phyloP scores from a whole-genome alignment of 2,797 vertebrate genomes.

The Simalia tracyae region DNA sequence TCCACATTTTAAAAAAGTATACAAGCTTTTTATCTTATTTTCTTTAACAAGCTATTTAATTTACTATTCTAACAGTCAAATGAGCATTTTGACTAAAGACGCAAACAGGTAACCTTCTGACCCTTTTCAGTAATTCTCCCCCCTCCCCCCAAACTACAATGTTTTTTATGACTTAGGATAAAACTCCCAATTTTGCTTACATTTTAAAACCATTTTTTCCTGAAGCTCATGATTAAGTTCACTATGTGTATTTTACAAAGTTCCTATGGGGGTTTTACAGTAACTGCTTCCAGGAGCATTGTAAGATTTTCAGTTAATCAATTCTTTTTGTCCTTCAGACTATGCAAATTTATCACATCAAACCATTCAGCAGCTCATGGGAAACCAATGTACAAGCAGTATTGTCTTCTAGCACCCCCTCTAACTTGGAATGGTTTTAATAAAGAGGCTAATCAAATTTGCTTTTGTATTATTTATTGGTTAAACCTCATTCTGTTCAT shows the following conservation, averaged over 20 bases:
- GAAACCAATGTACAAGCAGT: slow-evolving; percentile 90
- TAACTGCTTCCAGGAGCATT: slow-evolving; percentile 85
- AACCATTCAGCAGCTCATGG: slow-evolving; percentile 89
- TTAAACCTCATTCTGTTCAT: slow-evolving; percentile 70
- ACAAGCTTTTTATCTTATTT: slow-evolving; percentile 40
- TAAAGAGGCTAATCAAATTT: slow-evolving; percentile 92
- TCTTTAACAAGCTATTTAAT: slow-evolving; percentile 40
- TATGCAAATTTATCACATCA: slow-evolving; percentile 99
- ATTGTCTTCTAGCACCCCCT: slow-evolving; percentile 90
- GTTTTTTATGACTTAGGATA: slow-evolving; percentile 79
- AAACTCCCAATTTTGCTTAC: slow-evolving; percentile 77
- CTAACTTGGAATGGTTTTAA: slow-evolving; percentile 94
- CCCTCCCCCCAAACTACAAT: slow-evolving; percentile 63
- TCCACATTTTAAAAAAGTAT: background rate
- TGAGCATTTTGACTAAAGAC: slow-evolving; percentile 60
- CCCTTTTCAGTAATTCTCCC: slow-evolving; percentile 74
- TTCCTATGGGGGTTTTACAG: slow-evolving; percentile 86
- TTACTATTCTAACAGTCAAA: slow-evolving; percentile 60
- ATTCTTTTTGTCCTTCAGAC: slow-evolving; percentile 92
- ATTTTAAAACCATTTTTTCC: slow-evolving; percentile 75
- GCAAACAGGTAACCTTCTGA: slow-evolving; percentile 76
- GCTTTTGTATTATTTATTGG: slow-evolving; percentile 82
- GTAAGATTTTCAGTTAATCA: slow-evolving; percentile 98
- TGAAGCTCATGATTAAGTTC: slow-evolving; percentile 77
- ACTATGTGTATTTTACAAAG: slow-evolving; percentile 87